Conservation (phyloP, 92 coral and sea anemone genomes). For the Scolanthus callimorphus region DNA sequence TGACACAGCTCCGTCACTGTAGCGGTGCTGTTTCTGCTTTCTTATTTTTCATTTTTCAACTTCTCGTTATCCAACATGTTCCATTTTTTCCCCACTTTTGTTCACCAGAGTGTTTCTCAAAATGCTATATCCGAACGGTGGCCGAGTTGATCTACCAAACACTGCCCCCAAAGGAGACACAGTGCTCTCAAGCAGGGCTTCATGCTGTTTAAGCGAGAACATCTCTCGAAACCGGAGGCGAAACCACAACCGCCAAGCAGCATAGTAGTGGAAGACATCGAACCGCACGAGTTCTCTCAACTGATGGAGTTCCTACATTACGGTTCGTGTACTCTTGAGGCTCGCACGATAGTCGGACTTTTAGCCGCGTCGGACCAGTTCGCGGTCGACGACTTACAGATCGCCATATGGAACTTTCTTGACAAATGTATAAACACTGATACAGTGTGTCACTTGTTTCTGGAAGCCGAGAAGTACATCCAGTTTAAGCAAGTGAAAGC, state of each 20-base stretch:
- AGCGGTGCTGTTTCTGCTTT: too few relatives aligned
- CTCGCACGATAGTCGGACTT: constrained; percentile 49
- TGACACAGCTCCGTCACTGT: too few relatives aligned
- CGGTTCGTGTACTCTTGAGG: constrained; percentile 41
- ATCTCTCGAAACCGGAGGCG: not conserved
- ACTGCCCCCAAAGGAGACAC: constrained; percentile 8
- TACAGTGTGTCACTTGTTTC: constrained; percentile 38
- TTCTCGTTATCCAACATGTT: too few relatives aligned
- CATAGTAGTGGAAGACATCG: constrained; percentile 48
- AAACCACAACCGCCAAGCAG: constrained; percentile 11
- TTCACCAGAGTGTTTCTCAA: constrained; percentile 41
- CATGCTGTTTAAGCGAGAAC: constrained; percentile 23
- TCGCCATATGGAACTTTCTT: constrained; percentile 34
- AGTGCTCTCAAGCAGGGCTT: constrained; percentile 10
- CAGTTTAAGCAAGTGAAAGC: constrained; percentile 51
- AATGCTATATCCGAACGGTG: constrained; percentile 21
- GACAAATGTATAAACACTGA: constrained; percentile 31
- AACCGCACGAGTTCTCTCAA: constrained; percentile 47
- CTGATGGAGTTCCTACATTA: constrained; percentile 56
- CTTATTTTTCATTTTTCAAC: too few relatives aligned
- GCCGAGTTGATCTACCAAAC: constrained; percentile 8
- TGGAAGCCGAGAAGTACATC: constrained; percentile 44
- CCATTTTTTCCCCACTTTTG: too few relatives aligned
- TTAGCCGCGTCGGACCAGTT: constrained; percentile 50
- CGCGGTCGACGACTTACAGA: constrained; percentile 44